These are phyloP conservation scores for Stylophora pistillata DNA, from an alignment of 64 coral and sea anemone species.

Conservation along the genomic window DNA sequence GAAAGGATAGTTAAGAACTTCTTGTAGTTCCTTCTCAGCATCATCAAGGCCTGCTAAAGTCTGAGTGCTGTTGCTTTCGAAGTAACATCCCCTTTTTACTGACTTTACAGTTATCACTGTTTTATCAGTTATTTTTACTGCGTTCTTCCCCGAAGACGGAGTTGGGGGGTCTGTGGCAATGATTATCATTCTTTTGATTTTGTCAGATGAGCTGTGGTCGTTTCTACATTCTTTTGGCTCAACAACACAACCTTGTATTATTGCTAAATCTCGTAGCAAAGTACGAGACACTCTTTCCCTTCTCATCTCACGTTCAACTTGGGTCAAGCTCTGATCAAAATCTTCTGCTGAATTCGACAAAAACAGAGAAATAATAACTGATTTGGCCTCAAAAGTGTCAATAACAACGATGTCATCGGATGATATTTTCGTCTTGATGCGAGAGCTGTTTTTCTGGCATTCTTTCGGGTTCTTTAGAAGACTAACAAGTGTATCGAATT, in stretches of 20 bases:
- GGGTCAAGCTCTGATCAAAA: not conserved
- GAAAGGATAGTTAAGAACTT: constrained; percentile 81
- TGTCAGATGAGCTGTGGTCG: not conserved
- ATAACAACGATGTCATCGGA: constrained; percentile 2
- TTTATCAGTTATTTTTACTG: constrained; percentile 47
- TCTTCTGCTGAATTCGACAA: not conserved
- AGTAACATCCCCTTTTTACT: not conserved
- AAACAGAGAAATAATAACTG: not conserved
- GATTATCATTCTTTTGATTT: constrained; percentile 29
- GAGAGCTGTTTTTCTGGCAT: not conserved
- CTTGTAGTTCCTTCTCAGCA: constrained; percentile 31
- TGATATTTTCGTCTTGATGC: constrained; percentile 7
- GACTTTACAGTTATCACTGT: constrained; percentile 57
- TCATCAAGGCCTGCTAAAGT: constrained; percentile 76
- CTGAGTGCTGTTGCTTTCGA: not conserved
- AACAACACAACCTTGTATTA: constrained; percentile 23
- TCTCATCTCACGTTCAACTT: not conserved
- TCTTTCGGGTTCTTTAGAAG: constrained; percentile 1
- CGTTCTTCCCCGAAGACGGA: constrained; percentile 7
- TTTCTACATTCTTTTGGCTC: constrained; percentile 20
- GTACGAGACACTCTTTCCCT: not conserved
- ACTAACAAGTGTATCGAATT: constrained; percentile 55
- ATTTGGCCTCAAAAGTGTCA: constrained; percentile 17
- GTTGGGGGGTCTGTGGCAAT: constrained; percentile 28
- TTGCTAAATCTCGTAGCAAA: not conserved